Conservation (phyloP, 2,797 vertebrate genomes). For the Discoglossus pictus region DNA sequence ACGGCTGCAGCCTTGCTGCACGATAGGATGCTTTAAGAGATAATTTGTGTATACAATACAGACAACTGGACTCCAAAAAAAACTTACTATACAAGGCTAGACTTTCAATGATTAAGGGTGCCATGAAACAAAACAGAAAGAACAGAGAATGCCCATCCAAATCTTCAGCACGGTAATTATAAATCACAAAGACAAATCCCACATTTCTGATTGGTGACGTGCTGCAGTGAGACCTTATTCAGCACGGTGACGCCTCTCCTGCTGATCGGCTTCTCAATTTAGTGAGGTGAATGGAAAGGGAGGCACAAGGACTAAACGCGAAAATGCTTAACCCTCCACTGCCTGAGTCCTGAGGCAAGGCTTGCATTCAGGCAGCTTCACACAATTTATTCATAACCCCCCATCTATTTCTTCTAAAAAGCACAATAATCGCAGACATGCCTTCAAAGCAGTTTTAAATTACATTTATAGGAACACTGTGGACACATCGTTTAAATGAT, state of each 20-base stretch:
- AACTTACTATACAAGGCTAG: slow-evolving; percentile 57
- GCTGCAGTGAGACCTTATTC: slow-evolving; percentile 62
- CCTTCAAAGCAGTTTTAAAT: not conserved
- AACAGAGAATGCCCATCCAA: slow-evolving; percentile 63
- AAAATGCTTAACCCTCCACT: slow-evolving; percentile 63
- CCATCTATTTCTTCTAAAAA: not conserved
- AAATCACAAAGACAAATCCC: slow-evolving; percentile 67
- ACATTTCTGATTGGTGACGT: slow-evolving; percentile 64
- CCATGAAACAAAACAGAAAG: slow-evolving; percentile 52
- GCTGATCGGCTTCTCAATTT: slow-evolving; percentile 63
- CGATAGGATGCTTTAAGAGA: slow-evolving; percentile 33
- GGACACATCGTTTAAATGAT: not conserved
- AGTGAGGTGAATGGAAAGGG: slow-evolving; percentile 66
- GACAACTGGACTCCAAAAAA: slow-evolving; percentile 52
- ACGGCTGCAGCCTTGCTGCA: slow-evolving; percentile 41
- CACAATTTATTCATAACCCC: too few relatives aligned
- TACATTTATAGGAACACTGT: not conserved
- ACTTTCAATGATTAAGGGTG: slow-evolving; percentile 53
- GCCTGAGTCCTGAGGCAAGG: slow-evolving; percentile 11
- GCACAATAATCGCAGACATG: not conserved
- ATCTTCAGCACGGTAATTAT: slow-evolving; percentile 61
- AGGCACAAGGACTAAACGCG: slow-evolving; percentile 54
- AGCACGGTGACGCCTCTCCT: slow-evolving; percentile 64
- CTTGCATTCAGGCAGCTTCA: not conserved
- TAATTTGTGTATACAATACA: slow-evolving; percentile 56